A percentile compares a stretch with the other conserved stretches of the same genome.
phyloP scores from a whole-genome alignment of 2,113 vertebrate genomes.

The Picathartes gymnocephalus region DNA sequence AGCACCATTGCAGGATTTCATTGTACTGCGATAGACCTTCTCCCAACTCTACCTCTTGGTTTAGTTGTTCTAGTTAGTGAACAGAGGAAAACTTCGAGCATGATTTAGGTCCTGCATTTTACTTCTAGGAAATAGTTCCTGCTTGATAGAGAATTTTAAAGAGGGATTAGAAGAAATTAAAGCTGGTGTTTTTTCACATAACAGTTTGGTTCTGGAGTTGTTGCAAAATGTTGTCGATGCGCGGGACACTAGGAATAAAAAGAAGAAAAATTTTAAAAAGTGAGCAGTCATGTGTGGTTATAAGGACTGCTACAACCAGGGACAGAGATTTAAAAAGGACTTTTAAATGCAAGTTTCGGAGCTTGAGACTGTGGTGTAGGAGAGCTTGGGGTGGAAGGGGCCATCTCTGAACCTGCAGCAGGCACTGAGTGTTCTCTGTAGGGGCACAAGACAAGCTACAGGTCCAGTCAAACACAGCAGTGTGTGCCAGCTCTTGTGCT shows the following conservation, averaged over 20 bases:
- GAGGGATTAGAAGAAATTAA: background rate
- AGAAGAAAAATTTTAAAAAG: background rate
- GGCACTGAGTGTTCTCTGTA: background rate
- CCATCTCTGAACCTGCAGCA: background rate
- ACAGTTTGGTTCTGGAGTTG: background rate
- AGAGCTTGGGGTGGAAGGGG: background rate
- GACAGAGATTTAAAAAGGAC: background rate
- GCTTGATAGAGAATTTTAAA: background rate
- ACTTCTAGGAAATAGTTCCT: background rate
- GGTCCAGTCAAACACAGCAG: background rate
- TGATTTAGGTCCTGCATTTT: background rate
- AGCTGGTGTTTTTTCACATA: background rate
- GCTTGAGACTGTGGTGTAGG: background rate
- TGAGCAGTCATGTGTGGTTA: background rate
- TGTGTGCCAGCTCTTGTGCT: background rate
- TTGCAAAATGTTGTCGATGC: background rate
- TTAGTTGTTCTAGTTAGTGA: background rate
- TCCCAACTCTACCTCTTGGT: background rate
- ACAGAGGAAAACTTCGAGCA: background rate
- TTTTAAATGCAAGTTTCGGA: background rate
- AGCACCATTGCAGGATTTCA: background rate
- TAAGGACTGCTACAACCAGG: background rate
- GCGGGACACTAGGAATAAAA: background rate
- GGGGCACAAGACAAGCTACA: rapidly evolving
- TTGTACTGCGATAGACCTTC: background rate